These are phyloP conservation scores for Euproctis similis DNA, from an alignment of 2,888 invertebrate genomes.

Conservation along the genomic window DNA sequence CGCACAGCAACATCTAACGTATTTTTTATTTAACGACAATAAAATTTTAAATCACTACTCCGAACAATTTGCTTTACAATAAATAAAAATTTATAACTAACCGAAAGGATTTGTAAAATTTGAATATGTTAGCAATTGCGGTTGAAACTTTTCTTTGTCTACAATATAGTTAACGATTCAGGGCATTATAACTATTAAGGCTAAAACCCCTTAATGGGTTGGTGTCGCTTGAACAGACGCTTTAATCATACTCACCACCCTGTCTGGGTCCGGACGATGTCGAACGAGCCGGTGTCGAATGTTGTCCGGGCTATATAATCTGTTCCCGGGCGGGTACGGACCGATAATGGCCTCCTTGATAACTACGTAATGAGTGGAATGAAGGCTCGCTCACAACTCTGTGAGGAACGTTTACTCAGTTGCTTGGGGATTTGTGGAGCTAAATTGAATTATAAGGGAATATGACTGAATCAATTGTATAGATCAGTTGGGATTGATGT, in stretches of 20 bases:
- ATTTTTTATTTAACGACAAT: no score
- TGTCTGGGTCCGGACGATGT: constrained; percentile 2
- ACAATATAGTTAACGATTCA: no score
- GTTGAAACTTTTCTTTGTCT: no score
- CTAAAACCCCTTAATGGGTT: constrained; percentile 4
- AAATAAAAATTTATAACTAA: no score
- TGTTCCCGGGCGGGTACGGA: constrained; percentile 5
- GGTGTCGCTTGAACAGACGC: constrained; percentile 1
- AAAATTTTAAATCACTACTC: no score
- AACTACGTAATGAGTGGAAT: constrained; percentile 11
- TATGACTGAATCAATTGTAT: no score
- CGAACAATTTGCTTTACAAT: no score
- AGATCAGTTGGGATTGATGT: no score
- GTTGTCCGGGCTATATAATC: constrained; percentile 4
- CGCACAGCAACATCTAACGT: no score
- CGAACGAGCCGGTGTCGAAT: constrained; percentile 6
- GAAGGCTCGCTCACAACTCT: constrained; percentile 1
- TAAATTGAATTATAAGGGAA: background rate
- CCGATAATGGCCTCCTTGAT: constrained; percentile 14
- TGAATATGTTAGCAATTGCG: no score
- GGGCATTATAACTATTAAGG: background rate
- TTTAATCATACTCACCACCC: background rate
- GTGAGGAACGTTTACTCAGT: constrained; percentile 3
- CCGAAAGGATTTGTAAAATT: no score
- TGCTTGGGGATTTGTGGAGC: background rate